Evolutionary conservation across 2,113 vertebrate genomes (phyloP), one percentile per base, ranked within the genome.

Genomic region (Limanda limanda): DNA sequence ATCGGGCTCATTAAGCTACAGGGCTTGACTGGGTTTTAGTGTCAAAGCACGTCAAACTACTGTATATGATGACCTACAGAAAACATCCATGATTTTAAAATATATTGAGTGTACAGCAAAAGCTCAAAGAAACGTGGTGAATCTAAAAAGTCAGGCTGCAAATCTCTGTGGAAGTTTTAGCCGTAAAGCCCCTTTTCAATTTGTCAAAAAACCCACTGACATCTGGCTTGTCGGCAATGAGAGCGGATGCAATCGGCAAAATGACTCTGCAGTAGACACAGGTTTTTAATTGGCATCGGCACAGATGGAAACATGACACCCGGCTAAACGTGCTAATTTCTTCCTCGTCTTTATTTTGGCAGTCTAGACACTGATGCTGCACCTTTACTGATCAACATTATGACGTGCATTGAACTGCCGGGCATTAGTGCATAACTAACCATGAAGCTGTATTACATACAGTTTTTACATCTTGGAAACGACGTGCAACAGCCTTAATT

Each of bases 1-100:
- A 62, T 73, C 64, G 68, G 78, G 70, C 56, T 81, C 69, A 70
- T 27, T 88, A 74, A 58, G 69, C 64, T 55, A 18, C 48, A 65
- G 55, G 20, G 51, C 24, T 71, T 66, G 52, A 65, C 54, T 60
- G 55, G 15, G 37, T 45, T 78, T 71, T 60, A 55, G 15, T 71
- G 76, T 62, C 21, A 70, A 42, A 65, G 80, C 23, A 17, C 58
- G 62, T 71, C 81, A 13, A 40, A 7, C 31, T 31, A 31, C 31
- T 31, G 21, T 54, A 11, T 17, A 42, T 55, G 31, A 70, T 4
- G 51, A 54, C 48, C 5, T 27, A 18, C 51, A 66, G 23, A 55
- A 23, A 64, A 45, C 20, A 42, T 55, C 5, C 58, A 31, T n/a
- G 51, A 62, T 1, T 40, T 68, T 20, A 57, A n/a, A 61, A 3